A percentile compares a stretch with the other conserved stretches of the same genome.
phyloP scores from a whole-genome alignment of 2,113 vertebrate genomes.

The Hoplias malabaricus region DNA sequence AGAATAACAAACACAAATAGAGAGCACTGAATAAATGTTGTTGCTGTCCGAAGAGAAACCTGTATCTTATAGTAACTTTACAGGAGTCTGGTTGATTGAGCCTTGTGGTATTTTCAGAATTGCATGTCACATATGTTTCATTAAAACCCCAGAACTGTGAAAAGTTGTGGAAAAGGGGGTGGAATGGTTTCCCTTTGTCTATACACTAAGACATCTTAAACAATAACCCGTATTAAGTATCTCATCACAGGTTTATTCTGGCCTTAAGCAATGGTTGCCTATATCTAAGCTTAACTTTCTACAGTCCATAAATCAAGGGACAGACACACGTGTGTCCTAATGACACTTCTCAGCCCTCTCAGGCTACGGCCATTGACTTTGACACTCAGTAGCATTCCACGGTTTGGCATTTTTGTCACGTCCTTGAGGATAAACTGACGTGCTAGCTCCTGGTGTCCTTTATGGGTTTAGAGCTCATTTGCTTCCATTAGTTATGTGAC shows the following conservation, averaged over 20 bases:
- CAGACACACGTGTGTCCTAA: conserved; percentile 4
- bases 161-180: too few species aligned
- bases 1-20: too few species aligned
- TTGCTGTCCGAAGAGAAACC: too few species aligned
- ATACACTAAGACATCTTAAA: not conserved
- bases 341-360: conserved; percentile 20
- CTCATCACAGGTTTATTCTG: not conserved
- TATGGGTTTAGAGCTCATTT: conserved; percentile 61
- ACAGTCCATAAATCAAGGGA: not conserved
- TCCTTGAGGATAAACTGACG: conserved; percentile 43
- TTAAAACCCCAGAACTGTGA: too few species aligned
- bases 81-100: too few species aligned
- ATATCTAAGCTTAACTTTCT: not conserved
- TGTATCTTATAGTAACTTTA: too few species aligned
- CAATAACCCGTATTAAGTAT: not conserved
- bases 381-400: conserved; percentile 30
- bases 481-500: conserved; percentile 56
- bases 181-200: too few species aligned
- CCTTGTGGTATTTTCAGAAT: too few species aligned
- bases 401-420: conserved; percentile 54
- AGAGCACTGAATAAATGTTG: too few species aligned
- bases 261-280: not conserved
- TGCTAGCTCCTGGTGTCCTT: conserved; percentile 41
- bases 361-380: conserved; percentile 26
- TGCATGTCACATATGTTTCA: too few species aligned